These are phyloP conservation scores for Chironex yamaguchii DNA, from an alignment of 30 jellyfish, hydroid and myxozoan species.

Conservation along the genomic window DNA sequence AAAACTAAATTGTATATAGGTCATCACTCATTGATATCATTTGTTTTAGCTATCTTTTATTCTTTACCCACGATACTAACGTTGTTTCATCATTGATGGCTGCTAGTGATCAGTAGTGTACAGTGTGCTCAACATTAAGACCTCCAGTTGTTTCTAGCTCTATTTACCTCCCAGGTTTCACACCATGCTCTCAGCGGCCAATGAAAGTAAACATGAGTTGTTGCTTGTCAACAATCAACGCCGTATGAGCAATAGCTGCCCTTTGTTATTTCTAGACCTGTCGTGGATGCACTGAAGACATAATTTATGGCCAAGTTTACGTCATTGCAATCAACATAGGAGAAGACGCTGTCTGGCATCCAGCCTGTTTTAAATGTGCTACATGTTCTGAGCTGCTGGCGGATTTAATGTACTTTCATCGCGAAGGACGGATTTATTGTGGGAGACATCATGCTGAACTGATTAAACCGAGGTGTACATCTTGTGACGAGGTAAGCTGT, in stretches of 20 bases:
- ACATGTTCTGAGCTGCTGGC: conserved; percentile 89
- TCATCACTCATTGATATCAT: too few relatives aligned
- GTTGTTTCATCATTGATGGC: too few relatives aligned
- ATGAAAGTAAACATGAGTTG: background rate
- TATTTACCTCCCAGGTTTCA: background rate
- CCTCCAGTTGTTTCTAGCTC: too few relatives aligned
- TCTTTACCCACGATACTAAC: too few relatives aligned
- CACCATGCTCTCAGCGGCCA: background rate
- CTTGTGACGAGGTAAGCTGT: conserved; percentile 96
- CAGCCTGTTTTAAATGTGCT: conserved; percentile 85
- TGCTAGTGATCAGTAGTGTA: too few relatives aligned
- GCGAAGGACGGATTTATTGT: conserved; percentile 79
- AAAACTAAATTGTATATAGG: too few relatives aligned
- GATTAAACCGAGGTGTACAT: conserved; percentile 87
- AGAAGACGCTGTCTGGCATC: conserved; percentile 94
- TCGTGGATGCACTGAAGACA: conserved; percentile 66
- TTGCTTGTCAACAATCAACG: background rate
- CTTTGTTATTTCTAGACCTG: conserved; percentile 66
- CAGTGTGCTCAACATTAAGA: too few relatives aligned
- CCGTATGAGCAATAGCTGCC: background rate
- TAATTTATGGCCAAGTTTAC: conserved; percentile 66
- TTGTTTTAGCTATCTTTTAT: too few relatives aligned
- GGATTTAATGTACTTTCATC: conserved; percentile 78
- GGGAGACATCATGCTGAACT: conserved; percentile 95
- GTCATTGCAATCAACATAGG: conserved; percentile 81